A percentile compares a stretch with the other conserved stretches of the same genome.
Evolutionary conservation across 2,888 invertebrate genomes (phyloP).

Genomic region (Archaeoteleia sp.): DNA sequence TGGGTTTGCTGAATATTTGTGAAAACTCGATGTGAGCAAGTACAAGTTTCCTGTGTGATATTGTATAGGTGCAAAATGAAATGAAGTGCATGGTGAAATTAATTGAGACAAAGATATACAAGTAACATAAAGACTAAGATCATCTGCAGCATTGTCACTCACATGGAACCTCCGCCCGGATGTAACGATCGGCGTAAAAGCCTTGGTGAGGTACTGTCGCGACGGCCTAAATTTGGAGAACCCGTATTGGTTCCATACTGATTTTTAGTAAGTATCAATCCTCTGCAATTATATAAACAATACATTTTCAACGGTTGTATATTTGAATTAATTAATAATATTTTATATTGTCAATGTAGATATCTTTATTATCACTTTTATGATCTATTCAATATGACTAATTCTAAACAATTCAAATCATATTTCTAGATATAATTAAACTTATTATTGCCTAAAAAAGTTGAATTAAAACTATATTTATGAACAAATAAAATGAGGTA

Average conservation of each 20-base stretch:
- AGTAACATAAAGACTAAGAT: slow-evolving; percentile 67
- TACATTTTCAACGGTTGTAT: too few relatives aligned
- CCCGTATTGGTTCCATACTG: slow-evolving; percentile 66
- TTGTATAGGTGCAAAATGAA: slow-evolving; percentile 27
- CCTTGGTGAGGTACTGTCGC: slow-evolving; percentile 72
- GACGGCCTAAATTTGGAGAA: slow-evolving; percentile 70
- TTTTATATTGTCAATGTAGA: too few relatives aligned
- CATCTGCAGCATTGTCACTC: slow-evolving; percentile 71
- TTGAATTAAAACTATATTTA: not conserved
- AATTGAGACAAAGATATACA: slow-evolving; percentile 66
- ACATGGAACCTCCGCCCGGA: slow-evolving; percentile 74
- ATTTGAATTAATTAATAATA: too few relatives aligned
- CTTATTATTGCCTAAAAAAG: too few relatives aligned
- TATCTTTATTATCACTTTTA: too few relatives aligned
- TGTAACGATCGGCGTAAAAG: slow-evolving; percentile 70
- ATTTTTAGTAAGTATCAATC: slow-evolving; percentile 70
- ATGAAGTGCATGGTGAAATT: slow-evolving; percentile 64
- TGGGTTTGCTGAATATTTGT: too few relatives aligned
- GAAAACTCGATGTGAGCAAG: too few relatives aligned
- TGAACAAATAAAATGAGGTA: not conserved
- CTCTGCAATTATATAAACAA: slow-evolving; percentile 63
- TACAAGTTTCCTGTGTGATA: not conserved
- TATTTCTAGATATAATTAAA: too few relatives aligned
- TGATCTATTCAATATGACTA: too few relatives aligned
- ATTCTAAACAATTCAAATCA: too few relatives aligned